Conservation (phyloP, 23 tunicate genomes). For the Trididemnum nubilum region DNA sequence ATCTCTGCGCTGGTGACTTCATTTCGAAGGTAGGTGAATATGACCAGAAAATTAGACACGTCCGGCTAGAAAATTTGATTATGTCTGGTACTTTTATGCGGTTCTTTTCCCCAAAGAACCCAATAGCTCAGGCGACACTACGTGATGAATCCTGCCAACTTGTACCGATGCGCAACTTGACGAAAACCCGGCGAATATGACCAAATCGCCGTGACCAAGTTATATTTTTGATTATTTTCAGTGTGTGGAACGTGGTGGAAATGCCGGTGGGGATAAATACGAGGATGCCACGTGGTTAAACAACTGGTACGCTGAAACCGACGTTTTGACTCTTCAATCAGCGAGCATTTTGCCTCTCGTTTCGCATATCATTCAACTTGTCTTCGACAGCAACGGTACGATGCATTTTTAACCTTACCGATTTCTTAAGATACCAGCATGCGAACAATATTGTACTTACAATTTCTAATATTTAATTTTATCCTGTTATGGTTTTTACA, state of each 20-base stretch:
- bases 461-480: no score
- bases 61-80: no score
- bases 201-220: no score
- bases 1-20: slow-evolving; percentile 30
- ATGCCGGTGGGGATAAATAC: slow-evolving; percentile 16
- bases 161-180: no score
- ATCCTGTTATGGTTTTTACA: neutral
- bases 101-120: no score
- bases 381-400: slow-evolving; percentile 24
- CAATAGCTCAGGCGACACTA: no score
- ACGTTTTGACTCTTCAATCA: slow-evolving; percentile 35
- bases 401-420: neutral
- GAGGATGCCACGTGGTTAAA: slow-evolving; percentile 36
- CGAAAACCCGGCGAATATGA: no score
- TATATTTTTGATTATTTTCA: slow-evolving; percentile 1
- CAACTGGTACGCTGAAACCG: slow-evolving; percentile 48
- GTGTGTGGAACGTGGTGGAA: slow-evolving; percentile 44
- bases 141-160: no score
- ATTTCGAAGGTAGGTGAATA: slow-evolving; percentile 41
- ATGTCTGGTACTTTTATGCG: no score
- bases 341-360: slow-evolving; percentile 24
- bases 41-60: neutral
- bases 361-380: neutral
- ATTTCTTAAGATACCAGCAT: no score
- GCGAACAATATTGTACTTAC: no score